phyloP scores from a whole-genome alignment of 2,797 vertebrate genomes.

The Chelmon rostratus region DNA sequence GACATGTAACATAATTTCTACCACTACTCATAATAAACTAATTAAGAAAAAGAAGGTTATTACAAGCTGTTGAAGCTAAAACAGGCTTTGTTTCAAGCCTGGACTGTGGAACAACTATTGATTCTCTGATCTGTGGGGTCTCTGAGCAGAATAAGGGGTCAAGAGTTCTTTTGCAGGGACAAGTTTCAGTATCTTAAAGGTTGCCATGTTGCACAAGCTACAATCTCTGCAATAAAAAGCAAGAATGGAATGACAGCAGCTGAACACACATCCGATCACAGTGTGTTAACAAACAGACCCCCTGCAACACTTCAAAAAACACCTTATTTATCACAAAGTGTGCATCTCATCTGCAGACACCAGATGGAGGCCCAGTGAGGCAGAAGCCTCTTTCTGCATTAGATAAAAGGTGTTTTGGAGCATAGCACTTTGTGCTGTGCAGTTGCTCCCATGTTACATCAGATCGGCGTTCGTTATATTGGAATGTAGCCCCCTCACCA shows the following conservation, averaged over 20 bases:
- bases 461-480: constrained; percentile 2
- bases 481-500: constrained; percentile 85
- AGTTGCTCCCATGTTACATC: constrained; percentile 19
- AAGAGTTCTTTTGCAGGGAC: background rate
- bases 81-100: no score
- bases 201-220: background rate
- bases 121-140: no score
- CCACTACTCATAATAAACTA: no score
- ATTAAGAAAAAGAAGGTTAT: no score
- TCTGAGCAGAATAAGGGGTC: no score
- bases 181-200: background rate
- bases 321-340: constrained; percentile 15
- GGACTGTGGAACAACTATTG: no score
- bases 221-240: background rate
- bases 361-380: constrained; percentile 28
- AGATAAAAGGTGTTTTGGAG: constrained; percentile 28
- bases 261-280: background rate
- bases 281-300: constrained; percentile 26
- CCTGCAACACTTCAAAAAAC: constrained; percentile 18
- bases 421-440: background rate
- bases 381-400: constrained; percentile 24
- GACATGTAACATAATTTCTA: background rate
- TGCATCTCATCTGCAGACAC: constrained; percentile 30
- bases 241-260: background rate
- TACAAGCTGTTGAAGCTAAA: no score